Conservation (phyloP, 2,888 invertebrate genomes). For the Drosophila koepferae region DNA sequence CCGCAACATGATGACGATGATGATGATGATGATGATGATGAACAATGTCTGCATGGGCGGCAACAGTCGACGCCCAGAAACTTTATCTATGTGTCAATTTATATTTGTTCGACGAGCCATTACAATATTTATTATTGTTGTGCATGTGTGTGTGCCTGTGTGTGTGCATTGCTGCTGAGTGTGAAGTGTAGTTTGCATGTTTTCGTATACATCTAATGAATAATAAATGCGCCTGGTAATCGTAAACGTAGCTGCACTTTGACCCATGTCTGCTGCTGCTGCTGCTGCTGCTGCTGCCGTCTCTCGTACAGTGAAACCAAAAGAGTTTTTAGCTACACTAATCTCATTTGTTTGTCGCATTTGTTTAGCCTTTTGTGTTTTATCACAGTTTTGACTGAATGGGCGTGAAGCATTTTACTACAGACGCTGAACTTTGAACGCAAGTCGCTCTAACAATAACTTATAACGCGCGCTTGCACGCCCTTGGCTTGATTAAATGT, state of each 20-base stretch:
- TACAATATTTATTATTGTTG: slow-evolving; percentile 70
- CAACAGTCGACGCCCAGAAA: slow-evolving; percentile 63
- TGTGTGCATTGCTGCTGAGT: slow-evolving; percentile 37
- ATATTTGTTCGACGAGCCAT: slow-evolving; percentile 77
- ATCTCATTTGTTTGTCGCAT: slow-evolving; percentile 54
- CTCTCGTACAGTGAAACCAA: slow-evolving; percentile 16
- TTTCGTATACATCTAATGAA: slow-evolving; percentile 68
- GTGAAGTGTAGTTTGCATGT: slow-evolving; percentile 74
- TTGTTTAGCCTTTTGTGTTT: slow-evolving; percentile 37
- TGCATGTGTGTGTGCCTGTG: slow-evolving; percentile 21
- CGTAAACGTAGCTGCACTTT: slow-evolving; percentile 77
- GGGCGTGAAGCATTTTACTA: slow-evolving; percentile 60
- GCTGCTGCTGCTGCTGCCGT: slow-evolving; percentile 4
- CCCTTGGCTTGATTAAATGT: slow-evolving; percentile 27
- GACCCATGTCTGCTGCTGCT: slow-evolving; percentile 62
- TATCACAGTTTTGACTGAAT: slow-evolving; percentile 44
- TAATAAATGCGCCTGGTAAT: slow-evolving; percentile 76
- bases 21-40: slow-evolving; percentile 13
- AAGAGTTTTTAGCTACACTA: slow-evolving; percentile 41
- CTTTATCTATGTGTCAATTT: slow-evolving; percentile 77
- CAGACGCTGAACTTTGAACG: slow-evolving; percentile 49
- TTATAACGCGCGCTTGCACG: slow-evolving; percentile 14
- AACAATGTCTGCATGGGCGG: slow-evolving; percentile 34
- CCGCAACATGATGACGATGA: neutral
- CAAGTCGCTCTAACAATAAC: slow-evolving; percentile 3